Conservation (phyloP, 2,113 vertebrate species). For the Amazona vittata region DNA sequence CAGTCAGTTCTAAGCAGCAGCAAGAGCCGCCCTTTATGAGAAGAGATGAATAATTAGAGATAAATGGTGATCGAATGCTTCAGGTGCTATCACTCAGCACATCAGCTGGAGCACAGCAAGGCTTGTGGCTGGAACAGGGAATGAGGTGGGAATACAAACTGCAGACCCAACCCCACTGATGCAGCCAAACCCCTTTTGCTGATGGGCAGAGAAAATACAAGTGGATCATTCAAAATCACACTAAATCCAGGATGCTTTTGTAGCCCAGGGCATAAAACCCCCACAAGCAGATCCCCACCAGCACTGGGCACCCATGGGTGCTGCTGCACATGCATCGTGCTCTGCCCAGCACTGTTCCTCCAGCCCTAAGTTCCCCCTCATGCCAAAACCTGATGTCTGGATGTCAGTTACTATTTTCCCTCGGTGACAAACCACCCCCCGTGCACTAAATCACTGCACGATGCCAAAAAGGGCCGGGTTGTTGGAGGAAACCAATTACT, state of each 20-base stretch:
- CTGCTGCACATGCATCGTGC: background rate
- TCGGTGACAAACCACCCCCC: background rate
- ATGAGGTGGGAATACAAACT: background rate
- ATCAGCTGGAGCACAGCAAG: background rate
- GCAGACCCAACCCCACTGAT: background rate
- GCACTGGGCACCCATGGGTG: background rate
- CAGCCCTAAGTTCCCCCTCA: background rate
- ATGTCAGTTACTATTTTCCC: background rate
- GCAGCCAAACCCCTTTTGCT: background rate
- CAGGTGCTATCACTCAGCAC: accelerated
- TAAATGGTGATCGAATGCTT: background rate
- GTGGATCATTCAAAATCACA: accelerated
- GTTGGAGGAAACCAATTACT: conserved; percentile 29
- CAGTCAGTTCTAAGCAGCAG: background rate
- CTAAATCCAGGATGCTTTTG: accelerated
- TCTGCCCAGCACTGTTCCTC: accelerated
- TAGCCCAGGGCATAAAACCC: background rate
- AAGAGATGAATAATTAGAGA: background rate
- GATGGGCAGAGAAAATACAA: background rate
- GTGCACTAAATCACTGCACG: background rate
- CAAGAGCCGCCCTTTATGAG: background rate
- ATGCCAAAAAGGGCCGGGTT: background rate
- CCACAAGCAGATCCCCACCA: background rate
- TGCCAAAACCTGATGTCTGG: background rate
- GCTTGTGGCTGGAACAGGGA: accelerated